A percentile compares a stretch with the other conserved stretches of the same genome.
Evolutionary conservation across 2,888 invertebrate species (phyloP).

Genomic region (Aporophyla lueneburgensis): DNA sequence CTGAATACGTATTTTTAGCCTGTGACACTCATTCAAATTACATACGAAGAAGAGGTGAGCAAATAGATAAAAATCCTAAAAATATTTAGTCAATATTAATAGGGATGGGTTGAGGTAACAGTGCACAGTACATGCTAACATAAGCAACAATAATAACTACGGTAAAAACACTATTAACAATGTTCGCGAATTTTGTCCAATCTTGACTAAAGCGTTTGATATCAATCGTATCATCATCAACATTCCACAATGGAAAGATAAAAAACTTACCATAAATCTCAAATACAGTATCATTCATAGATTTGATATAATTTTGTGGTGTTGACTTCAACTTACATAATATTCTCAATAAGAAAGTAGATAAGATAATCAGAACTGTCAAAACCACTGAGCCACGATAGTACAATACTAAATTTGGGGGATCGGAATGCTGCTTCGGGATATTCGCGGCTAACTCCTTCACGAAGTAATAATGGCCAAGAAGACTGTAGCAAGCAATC

Average conservation of each 20-base stretch:
- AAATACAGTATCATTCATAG: conserved; percentile 66
- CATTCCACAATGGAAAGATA: conserved; percentile 69
- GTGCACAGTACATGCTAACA: conserved; percentile 64
- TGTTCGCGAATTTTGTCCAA: conserved; percentile 72
- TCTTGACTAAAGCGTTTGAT: conserved; percentile 45
- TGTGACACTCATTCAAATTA: not conserved
- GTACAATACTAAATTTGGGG: conserved; percentile 74
- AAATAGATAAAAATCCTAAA: not conserved
- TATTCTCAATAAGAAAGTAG: conserved; percentile 67
- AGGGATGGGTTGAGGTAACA: conserved; percentile 69
- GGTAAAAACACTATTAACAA: conserved; percentile 68
- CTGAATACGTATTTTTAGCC: too few relatives aligned
- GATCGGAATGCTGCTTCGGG: conserved; percentile 67
- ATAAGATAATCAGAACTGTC: conserved; percentile 62
- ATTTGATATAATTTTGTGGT: conserved; percentile 65
- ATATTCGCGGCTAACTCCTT: conserved; percentile 63
- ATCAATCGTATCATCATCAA: conserved; percentile 27
- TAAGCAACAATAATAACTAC: conserved; percentile 63
- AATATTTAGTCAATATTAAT: conserved; percentile 43
- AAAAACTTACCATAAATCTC: conserved; percentile 61
- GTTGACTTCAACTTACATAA: conserved; percentile 58
- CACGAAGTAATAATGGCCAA: conserved; percentile 71
- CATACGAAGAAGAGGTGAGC: not conserved
- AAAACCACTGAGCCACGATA: conserved; percentile 72
- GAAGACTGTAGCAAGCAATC: conserved; percentile 70